A percentile compares a stretch with the other conserved stretches of the same genome.
Conservation (phyloP, 2,113 vertebrate genomes). For the Hydrochoerus hydrochaeris region DNA sequence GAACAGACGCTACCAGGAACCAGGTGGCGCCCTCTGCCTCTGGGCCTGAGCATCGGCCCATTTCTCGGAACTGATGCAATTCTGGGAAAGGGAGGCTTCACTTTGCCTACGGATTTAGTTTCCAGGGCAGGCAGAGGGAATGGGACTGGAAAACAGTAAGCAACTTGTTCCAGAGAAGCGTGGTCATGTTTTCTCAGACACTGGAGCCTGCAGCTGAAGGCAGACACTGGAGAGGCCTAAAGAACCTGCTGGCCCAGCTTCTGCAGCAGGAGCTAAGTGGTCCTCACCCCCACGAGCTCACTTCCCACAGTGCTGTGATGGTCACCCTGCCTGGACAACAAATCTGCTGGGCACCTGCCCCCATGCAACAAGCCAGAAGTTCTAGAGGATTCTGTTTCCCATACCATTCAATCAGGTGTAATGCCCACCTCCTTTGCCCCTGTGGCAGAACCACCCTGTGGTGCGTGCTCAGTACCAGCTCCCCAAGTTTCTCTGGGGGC, state of each 20-base stretch:
- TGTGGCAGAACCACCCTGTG: not conserved
- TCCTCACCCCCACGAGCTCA: not conserved
- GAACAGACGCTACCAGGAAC: not conserved
- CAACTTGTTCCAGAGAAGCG: not conserved
- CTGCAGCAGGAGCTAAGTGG: not conserved
- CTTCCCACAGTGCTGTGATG: not conserved
- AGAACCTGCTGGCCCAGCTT: not conserved
- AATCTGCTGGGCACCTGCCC: not conserved
- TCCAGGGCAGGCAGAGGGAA: too few species aligned
- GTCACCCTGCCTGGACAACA: not conserved
- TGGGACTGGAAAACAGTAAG: not conserved
- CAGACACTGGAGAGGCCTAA: not conserved
- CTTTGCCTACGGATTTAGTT: not conserved
- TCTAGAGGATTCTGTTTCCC: not conserved
- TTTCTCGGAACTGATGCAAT: not conserved
- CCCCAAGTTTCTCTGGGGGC: not conserved
- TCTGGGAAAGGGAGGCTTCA: not conserved
- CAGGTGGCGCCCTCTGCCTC: not conserved
- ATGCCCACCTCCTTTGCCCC: not conserved
- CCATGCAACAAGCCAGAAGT: too few species aligned
- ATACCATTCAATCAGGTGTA: not conserved
- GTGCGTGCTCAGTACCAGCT: not conserved
- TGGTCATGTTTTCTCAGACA: not conserved
- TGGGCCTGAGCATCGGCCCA: not conserved
- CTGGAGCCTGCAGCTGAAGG: not conserved